phyloP scores from a whole-genome alignment of 2,113 vertebrate genomes.

The Parus major region DNA sequence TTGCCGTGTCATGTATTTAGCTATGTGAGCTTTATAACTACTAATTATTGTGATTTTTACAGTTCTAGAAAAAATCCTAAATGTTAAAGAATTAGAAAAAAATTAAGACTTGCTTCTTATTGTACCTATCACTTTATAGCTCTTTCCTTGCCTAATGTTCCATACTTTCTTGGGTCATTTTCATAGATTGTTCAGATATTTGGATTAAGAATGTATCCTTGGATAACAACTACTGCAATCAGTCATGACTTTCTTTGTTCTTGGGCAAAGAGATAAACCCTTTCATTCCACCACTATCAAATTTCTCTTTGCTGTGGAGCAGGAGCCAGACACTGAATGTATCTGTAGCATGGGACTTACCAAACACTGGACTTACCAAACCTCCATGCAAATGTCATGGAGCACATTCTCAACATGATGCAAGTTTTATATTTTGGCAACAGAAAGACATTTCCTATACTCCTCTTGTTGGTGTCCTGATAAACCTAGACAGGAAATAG shows the following conservation, averaged over 20 bases:
- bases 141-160: background rate
- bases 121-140: background rate
- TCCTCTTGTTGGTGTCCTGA: background rate
- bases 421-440: background rate
- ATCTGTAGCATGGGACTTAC: background rate
- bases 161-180: background rate
- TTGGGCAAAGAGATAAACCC: background rate
- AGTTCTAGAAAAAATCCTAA: background rate
- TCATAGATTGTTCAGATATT: background rate
- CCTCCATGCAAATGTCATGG: background rate
- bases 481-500: background rate
- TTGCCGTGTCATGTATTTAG: background rate
- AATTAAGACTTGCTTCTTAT: background rate
- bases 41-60: background rate
- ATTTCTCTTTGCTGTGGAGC: background rate
- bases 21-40: background rate
- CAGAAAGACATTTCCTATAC: background rate
- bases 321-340: background rate
- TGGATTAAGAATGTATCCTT: background rate
- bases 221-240: background rate
- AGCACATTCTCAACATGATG: background rate
- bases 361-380: background rate
- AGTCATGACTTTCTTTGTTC: background rate
- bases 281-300: background rate
- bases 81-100: background rate